Percentiles rank a stretch among this genome's conserved stretches.
phyloP scores from a whole-genome alignment of 2,797 vertebrate species.

The Hylomyscus alleni region DNA sequence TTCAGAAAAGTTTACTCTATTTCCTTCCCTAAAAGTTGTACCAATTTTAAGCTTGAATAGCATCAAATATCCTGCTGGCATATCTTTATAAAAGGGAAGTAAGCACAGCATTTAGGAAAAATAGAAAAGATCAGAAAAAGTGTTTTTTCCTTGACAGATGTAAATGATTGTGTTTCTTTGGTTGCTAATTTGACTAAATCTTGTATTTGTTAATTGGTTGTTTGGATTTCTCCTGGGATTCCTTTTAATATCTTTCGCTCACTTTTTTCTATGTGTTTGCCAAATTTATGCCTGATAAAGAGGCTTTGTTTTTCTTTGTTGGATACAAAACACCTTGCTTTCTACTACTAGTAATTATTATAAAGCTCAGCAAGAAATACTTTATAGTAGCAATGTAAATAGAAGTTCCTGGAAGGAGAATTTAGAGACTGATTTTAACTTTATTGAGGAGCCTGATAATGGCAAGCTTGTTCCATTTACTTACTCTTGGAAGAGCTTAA shows the following conservation, averaged over 20 bases:
- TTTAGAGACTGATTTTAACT: conserved; percentile 36
- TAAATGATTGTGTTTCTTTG: conserved; percentile 51
- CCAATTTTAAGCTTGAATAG: conserved; percentile 22
- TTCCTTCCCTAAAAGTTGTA: conserved; percentile 13
- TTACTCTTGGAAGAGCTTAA: conserved; percentile 45
- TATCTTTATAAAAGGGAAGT: conserved; percentile 49
- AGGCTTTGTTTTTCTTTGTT: conserved; percentile 47
- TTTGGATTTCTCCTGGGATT: conserved; percentile 55
- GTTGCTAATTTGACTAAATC: conserved; percentile 53
- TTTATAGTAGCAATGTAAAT: conserved; percentile 27
- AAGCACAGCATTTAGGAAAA: conserved; percentile 52
- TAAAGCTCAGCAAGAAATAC: conserved; percentile 56
- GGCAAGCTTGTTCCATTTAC: conserved; percentile 34
- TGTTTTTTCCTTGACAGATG: conserved; percentile 18
- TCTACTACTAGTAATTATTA: conserved; percentile 38
- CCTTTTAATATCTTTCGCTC: conserved; percentile 27
- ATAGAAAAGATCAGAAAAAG: conserved; percentile 10
- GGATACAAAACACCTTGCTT: conserved; percentile 39
- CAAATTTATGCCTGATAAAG: conserved; percentile 38
- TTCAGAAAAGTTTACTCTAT: conserved; percentile 27
- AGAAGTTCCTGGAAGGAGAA: conserved; percentile 46
- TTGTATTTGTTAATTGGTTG: conserved; percentile 39
- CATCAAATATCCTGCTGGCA: conserved; percentile 9
- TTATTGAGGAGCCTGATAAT: conserved; percentile 40
- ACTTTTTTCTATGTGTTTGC: background rate